A percentile compares a stretch with the other conserved stretches of the same genome.
phyloP scores from a whole-genome alignment of 2,797 vertebrate species.

The Squalus acanthias region DNA sequence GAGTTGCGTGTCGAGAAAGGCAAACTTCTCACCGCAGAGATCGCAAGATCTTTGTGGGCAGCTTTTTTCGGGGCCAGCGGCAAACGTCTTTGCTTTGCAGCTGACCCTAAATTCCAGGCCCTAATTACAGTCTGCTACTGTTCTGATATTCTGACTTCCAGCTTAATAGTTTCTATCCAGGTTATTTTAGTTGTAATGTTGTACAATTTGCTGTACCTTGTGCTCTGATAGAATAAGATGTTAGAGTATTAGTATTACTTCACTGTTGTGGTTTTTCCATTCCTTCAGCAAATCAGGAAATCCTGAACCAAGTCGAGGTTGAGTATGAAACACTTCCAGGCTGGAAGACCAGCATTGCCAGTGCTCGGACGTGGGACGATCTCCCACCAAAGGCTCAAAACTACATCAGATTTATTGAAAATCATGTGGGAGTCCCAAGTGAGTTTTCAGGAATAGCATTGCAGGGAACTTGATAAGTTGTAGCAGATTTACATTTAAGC shows the following conservation, averaged over 20 bases:
- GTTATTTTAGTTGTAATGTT: background rate
- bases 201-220: background rate
- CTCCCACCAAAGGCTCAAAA: slow-evolving; percentile 90
- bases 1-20: too few relatives aligned
- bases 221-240: background rate
- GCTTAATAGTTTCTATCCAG: background rate
- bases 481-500: background rate
- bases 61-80: too few relatives aligned
- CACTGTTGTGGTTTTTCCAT: background rate
- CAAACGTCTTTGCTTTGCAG: too few relatives aligned
- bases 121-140: background rate
- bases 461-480: background rate
- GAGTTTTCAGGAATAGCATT: slow-evolving; percentile 43
- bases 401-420: slow-evolving; percentile 94
- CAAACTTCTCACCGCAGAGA: too few relatives aligned
- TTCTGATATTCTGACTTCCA: background rate
- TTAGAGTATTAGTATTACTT: background rate
- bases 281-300: slow-evolving; percentile 84
- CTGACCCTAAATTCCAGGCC: too few relatives aligned
- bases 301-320: slow-evolving; percentile 91
- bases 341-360: slow-evolving; percentile 90
- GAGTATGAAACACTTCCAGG: slow-evolving; percentile 94
- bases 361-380: slow-evolving; percentile 86
- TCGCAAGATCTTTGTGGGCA: too few relatives aligned
- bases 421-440: slow-evolving; percentile 94